A percentile compares a stretch with the other conserved stretches of the same genome.
These are phyloP conservation scores for Muraenolepis orangiensis DNA, from an alignment of 2,797 vertebrate genomes.

Conservation along the genomic window DNA sequence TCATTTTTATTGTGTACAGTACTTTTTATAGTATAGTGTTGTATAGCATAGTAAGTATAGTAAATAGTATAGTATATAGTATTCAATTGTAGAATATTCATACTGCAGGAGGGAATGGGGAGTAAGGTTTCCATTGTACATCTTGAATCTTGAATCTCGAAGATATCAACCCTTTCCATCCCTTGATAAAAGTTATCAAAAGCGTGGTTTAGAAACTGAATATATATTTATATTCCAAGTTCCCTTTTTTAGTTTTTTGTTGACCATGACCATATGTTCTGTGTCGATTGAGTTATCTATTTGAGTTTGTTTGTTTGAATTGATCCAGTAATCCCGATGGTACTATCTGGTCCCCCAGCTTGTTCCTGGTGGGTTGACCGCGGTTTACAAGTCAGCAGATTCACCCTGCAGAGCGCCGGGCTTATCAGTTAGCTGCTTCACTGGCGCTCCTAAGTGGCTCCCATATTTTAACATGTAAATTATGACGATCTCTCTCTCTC, in stretches of 20 bases:
- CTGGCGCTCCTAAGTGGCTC: slow-evolving; percentile 48
- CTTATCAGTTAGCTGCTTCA: slow-evolving; percentile 54
- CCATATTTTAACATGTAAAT: slow-evolving; percentile 49
- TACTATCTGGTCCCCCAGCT: slow-evolving; percentile 51
- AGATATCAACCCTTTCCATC: not conserved
- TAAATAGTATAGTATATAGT: too few relatives aligned
- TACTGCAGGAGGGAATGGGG: too few relatives aligned
- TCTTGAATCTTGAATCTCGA: too few relatives aligned
- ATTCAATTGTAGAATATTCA: too few relatives aligned
- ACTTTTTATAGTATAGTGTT: too few relatives aligned
- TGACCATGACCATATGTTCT: not conserved
- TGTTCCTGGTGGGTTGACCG: slow-evolving; percentile 41
- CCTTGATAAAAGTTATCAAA: not conserved
- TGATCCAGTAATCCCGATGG: slow-evolving; percentile 33
- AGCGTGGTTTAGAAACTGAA: not conserved
- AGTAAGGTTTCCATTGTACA: too few relatives aligned
- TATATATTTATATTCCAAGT: not conserved
- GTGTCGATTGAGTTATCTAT: not conserved
- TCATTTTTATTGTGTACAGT: too few relatives aligned
- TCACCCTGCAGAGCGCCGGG: slow-evolving; percentile 46
- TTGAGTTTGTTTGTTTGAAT: not conserved
- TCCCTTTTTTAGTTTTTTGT: too few relatives aligned
- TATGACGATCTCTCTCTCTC: slow-evolving; percentile 35
- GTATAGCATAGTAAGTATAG: too few relatives aligned
- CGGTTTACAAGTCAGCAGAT: slow-evolving; percentile 65